Evolutionary conservation across 2,113 vertebrate species (phyloP).

Genomic region (Condylura cristata): DNA sequence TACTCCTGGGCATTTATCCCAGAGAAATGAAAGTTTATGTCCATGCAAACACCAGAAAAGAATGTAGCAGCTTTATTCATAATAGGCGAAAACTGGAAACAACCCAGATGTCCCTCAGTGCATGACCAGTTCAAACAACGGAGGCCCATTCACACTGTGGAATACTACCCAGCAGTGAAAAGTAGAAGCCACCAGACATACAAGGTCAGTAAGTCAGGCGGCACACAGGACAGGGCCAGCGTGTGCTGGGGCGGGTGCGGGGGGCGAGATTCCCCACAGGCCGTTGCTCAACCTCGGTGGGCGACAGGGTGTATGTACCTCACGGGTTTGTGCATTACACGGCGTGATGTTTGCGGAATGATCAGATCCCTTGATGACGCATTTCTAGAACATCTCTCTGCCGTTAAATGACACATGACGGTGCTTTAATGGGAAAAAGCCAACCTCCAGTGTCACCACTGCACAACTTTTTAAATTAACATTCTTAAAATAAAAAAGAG

Average conservation of each 20-base stretch:
- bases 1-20: not conserved
- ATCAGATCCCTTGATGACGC: too few relatives aligned
- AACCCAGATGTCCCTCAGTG: accelerated
- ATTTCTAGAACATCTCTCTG: too few relatives aligned
- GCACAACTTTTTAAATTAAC: not conserved
- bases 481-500: not conserved
- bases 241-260: too few relatives aligned
- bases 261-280: too few relatives aligned
- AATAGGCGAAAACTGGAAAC: not conserved
- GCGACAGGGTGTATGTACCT: too few relatives aligned
- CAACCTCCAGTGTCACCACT: not conserved
- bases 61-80: accelerated
- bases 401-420: too few relatives aligned
- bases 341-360: too few relatives aligned
- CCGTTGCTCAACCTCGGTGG: too few relatives aligned
- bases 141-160: accelerated
- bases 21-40: not conserved
- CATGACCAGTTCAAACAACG: accelerated
- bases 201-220: too few relatives aligned
- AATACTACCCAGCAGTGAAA: not conserved
- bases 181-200: accelerated
- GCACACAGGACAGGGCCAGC: too few relatives aligned
- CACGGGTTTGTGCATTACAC: too few relatives aligned
- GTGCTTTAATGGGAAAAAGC: not conserved
- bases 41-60: not conserved